Conservation (phyloP, 1,140 invertebrate species). For the Bicyclus anynana region DNA sequence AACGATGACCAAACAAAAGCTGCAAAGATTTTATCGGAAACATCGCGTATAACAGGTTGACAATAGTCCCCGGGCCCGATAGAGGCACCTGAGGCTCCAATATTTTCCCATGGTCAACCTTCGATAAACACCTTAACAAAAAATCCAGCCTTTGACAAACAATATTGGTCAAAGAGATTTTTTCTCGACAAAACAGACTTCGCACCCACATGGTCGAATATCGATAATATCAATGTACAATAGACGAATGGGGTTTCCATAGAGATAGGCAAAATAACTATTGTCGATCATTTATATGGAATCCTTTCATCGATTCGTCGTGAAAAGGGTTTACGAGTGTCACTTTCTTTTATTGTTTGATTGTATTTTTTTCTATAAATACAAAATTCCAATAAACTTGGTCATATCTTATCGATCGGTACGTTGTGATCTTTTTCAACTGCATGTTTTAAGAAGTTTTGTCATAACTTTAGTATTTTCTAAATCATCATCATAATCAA, state of each 20-base stretch:
- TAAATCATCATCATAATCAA: too few relatives aligned
- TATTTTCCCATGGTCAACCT: conserved; percentile 75
- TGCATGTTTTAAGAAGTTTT: too few relatives aligned
- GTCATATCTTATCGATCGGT: conserved; percentile 1
- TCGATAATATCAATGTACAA: conserved; percentile 56
- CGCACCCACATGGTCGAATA: conserved; percentile 56
- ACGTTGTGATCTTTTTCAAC: neutral
- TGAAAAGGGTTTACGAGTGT: conserved; percentile 71
- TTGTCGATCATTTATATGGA: conserved; percentile 64
- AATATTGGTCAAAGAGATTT: conserved; percentile 72
- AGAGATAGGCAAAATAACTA: conserved; percentile 66
- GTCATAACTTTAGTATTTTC: too few relatives aligned
- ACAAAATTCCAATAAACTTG: neutral
- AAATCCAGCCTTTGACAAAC: conserved; percentile 67
- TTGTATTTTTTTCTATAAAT: conserved; percentile 5
- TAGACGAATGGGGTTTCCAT: conserved; percentile 47
- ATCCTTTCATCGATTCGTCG: conserved; percentile 67
- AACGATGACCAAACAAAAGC: conserved; percentile 38
- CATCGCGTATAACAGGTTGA: conserved; percentile 53
- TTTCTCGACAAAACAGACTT: conserved; percentile 55
- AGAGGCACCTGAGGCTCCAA: conserved; percentile 67
- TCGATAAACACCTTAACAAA: conserved; percentile 68
- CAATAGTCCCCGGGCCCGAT: conserved; percentile 51
- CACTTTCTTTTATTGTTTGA: conserved; percentile 52
- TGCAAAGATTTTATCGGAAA: conserved; percentile 44